Evolutionary conservation across 2,113 vertebrate species (phyloP).

Genomic region (Anas platyrhynchos): DNA sequence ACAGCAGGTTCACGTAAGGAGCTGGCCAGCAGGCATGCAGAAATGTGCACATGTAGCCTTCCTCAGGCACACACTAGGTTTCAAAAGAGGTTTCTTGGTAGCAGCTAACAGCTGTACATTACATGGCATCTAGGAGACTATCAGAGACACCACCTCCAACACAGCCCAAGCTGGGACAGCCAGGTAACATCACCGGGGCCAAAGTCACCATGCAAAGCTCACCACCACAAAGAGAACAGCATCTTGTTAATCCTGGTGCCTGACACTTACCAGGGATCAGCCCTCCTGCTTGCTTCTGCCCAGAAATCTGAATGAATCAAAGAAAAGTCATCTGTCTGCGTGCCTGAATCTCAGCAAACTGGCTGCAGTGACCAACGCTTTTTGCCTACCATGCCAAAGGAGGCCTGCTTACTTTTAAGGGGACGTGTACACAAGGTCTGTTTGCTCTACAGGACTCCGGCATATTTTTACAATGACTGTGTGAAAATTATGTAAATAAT

Average conservation of each 20-base stretch:
- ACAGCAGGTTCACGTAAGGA: not conserved
- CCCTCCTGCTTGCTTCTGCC: not conserved
- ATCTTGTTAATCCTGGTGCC: not conserved
- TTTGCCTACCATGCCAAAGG: not conserved
- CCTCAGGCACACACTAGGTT: not conserved
- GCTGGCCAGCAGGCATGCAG: not conserved
- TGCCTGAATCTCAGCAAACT: not conserved
- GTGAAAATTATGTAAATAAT: not conserved
- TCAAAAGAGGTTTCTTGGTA: not conserved
- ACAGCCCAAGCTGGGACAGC: not conserved
- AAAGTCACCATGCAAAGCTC: too few species aligned
- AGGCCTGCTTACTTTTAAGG: not conserved
- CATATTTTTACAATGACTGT: not conserved
- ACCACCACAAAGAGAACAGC: not conserved
- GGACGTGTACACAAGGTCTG: not conserved
- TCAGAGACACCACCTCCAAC: not conserved
- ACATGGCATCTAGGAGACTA: not conserved
- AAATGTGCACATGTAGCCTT: not conserved
- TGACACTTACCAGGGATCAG: not conserved
- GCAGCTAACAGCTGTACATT: not conserved
- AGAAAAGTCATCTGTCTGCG: not conserved
- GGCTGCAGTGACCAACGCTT: fast-evolving
- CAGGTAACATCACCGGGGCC: not conserved
- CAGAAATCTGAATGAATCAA: not conserved
- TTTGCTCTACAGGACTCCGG: not conserved